Base-by-base conservation (phyloP, 2,888 invertebrate species). In the Aleiodes alternator region DNA sequence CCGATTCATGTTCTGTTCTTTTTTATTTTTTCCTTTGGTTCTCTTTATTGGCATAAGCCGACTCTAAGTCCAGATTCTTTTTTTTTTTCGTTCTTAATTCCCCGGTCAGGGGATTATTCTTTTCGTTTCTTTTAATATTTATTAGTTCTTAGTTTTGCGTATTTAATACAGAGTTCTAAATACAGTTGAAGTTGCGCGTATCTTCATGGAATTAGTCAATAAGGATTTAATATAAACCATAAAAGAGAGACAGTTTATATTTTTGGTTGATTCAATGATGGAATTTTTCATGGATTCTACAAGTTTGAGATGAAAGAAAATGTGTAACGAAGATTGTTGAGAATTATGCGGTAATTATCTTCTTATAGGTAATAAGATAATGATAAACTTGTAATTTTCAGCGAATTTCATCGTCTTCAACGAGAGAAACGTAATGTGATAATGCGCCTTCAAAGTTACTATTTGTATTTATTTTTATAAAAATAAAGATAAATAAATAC, bases 391-490 rank as follows among this genome's bases (percentile, higher is more conserved):
- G 43, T 43, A 43, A 43, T 11, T 7, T 43, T 43, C 43, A 43
- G 3, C 4, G 43, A 11, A 43, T 6, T 43, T 43, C 43, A 43
- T 43, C 3, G 43, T 43, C 7, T 7, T 43, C 43, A 43, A 43
- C 43, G 43, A 43, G 8, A 55, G 11, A 55, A 16, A 55, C 38
- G 38, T 38, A 38, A 34, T n/a, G 38, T 61, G 61, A 61, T 61
- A 38, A 61, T 61, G 31, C 61, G 61, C 38, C 61, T 61, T 61
- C 38, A 38, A 61, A 38, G 43, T 48, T 16, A 43, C 8, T 14
- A 48, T 16, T 11, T 16, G 14, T 29, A 64, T 43, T 43, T 64
- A 64, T 64, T 64, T 64, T 64, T 64, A 16, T 64, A 64, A 64
- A 64, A 43, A 43, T 43, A 9, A 43, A 64, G 16, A 43, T 43